Evolutionary conservation across 2,888 invertebrate genomes (phyloP), one percentile per base, ranked within the genome.

Genomic region (Lathronympha strigana): DNA sequence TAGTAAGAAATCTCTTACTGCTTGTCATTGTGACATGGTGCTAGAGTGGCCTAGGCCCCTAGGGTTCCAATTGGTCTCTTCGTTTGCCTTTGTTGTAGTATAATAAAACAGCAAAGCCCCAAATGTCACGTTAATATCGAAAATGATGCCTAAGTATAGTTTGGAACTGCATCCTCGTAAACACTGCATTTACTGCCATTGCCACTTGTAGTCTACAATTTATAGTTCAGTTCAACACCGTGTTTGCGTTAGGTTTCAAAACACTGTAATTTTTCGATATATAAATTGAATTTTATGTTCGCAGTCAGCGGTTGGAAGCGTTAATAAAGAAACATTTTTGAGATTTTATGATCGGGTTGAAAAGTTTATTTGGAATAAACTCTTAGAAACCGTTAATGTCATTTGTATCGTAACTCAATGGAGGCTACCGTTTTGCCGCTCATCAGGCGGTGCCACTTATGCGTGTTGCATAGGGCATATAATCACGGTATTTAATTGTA

Each of bases 221-320:
- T 47, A 47, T 47, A 23, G 51, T 51, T 51, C 1, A 33, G 28
- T 28, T 50, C 31, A 31, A 50, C 50, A 4, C 11, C 51, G 31
- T 51, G 17, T 9, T 50, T 50, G 33, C 51, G 31, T 13, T 43
- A 9, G 19, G 1, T 33, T 31, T 51, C n/a, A 33, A 8, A 13
- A 23, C 23, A 23, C 49, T 50, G 51, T 11, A 19, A 51, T 51
- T 19, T 51, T 23, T 47, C 47, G 23, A 13, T 33, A 9, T 33
- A 31, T 51, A 11, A 11, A 13, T 23, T n/a, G n/a, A 47, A 23
- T 23, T 47, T 47, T 47, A 47, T 47, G 21, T 47, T 23, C 13
- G 9, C 47, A 23, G 23, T 47, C 23, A 23, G 23, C 11, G 9
- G 21, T 23, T n/a, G n/a, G n/a, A n/a, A n/a, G 45, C n/a, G 23